phyloP scores from a whole-genome alignment of 1,140 invertebrate species.

The Fopius arisanus region DNA sequence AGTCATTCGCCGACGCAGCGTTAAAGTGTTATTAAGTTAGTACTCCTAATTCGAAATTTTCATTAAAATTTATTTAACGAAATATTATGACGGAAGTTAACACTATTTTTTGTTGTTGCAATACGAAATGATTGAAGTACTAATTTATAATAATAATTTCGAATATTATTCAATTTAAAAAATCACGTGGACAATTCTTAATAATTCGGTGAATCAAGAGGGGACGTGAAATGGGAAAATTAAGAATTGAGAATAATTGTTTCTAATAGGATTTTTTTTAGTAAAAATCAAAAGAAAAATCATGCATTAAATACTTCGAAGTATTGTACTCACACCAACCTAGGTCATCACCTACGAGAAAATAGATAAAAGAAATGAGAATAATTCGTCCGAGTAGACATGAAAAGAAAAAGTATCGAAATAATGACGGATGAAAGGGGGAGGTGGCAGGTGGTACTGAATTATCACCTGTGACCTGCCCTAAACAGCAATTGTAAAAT shows the following conservation, averaged over 20 bases:
- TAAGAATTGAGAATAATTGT: not conserved
- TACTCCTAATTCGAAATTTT: too few species aligned
- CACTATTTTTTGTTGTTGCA: too few species aligned
- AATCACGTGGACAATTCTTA: too few species aligned
- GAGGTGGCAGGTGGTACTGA: not conserved
- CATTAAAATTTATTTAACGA: too few species aligned
- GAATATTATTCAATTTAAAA: too few species aligned
- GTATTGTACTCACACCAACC: constrained; percentile 55
- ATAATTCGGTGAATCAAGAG: too few species aligned
- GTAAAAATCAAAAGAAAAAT: not conserved
- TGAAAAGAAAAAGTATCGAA: constrained; percentile 19
- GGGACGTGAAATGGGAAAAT: too few species aligned
- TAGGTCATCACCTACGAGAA: constrained; percentile 55
- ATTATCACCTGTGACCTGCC: not conserved
- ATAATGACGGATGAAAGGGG: constrained; percentile 9
- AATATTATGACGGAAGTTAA: too few species aligned
- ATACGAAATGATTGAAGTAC: too few species aligned
- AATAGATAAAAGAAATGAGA: constrained; percentile 34
- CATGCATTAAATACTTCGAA: not conserved
- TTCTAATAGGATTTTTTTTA: too few species aligned
- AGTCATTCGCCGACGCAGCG: not conserved
- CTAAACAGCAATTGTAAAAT: not conserved
- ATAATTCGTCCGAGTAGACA: constrained; percentile 34
- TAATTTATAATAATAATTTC: too few species aligned
- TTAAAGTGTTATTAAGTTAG: not conserved